phyloP scores from a whole-genome alignment of 2,797 vertebrate species.

The Leptatherina wallacei region DNA sequence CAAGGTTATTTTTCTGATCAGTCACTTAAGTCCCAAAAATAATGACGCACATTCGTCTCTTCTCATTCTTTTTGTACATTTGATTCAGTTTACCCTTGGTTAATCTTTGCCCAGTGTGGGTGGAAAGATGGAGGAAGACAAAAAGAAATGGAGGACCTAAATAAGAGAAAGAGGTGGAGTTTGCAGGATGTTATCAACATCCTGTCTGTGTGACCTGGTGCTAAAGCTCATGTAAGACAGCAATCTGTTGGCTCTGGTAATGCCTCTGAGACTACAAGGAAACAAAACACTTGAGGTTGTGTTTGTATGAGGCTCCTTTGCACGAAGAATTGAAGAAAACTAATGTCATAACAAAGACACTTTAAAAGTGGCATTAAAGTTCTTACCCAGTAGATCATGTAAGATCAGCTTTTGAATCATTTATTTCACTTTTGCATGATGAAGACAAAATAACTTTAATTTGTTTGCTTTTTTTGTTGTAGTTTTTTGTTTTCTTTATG shows the following conservation, averaged over 20 bases:
- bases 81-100: slow-evolving; percentile 4
- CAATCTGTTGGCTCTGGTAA: slow-evolving; percentile 48
- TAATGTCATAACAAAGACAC: neutral
- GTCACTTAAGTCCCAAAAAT: slow-evolving; percentile 16
- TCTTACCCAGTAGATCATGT: neutral
- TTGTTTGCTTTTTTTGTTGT: slow-evolving; percentile 1
- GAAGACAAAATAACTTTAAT: neutral
- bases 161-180: slow-evolving; percentile 48
- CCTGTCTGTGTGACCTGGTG: slow-evolving; percentile 70
- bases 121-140: slow-evolving; percentile 32
- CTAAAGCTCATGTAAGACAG: slow-evolving; percentile 62
- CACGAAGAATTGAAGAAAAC: neutral
- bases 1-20: neutral
- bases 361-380: slow-evolving; percentile 2
- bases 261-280: slow-evolving; percentile 35
- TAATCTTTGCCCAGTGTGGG: slow-evolving; percentile 1
- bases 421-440: neutral
- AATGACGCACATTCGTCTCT: neutral
- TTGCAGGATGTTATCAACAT: slow-evolving; percentile 70
- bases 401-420: neutral
- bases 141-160: slow-evolving; percentile 25
- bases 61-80: slow-evolving; percentile 10
- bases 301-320: slow-evolving; percentile 24
- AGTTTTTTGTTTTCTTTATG: slow-evolving; percentile 9
- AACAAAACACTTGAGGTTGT: slow-evolving; percentile 22